These are phyloP conservation scores for Pachydiplax longipennis DNA, from an alignment of 2,888 invertebrate species.

Conservation along the genomic window DNA sequence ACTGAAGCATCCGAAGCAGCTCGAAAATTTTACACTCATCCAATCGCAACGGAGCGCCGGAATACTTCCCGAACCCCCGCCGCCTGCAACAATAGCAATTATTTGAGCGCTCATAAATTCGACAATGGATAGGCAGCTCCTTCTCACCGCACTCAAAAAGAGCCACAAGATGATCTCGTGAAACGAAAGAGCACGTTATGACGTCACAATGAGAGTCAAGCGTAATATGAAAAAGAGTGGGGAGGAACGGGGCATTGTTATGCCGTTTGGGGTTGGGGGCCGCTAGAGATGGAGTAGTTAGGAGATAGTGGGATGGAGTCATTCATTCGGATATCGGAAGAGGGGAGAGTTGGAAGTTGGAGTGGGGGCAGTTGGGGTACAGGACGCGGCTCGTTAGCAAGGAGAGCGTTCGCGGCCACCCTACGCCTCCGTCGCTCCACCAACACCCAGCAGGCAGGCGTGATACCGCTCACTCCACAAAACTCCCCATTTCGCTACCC, in stretches of 20 bases:
- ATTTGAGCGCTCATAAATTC: neutral
- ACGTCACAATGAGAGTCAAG: conserved; percentile 2
- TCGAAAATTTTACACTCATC: too few species aligned
- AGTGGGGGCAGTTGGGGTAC: neutral
- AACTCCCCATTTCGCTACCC: neutral
- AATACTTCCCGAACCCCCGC: neutral
- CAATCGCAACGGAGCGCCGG: neutral
- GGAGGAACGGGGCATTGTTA: neutral
- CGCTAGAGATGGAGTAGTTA: neutral
- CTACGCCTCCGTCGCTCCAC: neutral
- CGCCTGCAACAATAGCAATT: neutral
- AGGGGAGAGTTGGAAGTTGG: neutral
- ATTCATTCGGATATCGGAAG: conserved; percentile 38
- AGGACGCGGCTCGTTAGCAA: conserved; percentile 40
- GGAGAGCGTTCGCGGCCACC: neutral
- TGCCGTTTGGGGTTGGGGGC: neutral
- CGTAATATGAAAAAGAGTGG: neutral
- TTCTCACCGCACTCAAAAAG: neutral
- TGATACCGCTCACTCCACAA: neutral
- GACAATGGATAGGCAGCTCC: neutral
- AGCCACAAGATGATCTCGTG: neutral
- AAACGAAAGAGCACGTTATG: neutral
- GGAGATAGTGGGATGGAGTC: neutral
- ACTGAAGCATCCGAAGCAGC: too few species aligned
- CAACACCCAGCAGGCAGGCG: neutral